These are phyloP conservation scores for Pseudomyrmex sp. DNA, from an alignment of 1,140 invertebrate genomes.

Conservation along the genomic window DNA sequence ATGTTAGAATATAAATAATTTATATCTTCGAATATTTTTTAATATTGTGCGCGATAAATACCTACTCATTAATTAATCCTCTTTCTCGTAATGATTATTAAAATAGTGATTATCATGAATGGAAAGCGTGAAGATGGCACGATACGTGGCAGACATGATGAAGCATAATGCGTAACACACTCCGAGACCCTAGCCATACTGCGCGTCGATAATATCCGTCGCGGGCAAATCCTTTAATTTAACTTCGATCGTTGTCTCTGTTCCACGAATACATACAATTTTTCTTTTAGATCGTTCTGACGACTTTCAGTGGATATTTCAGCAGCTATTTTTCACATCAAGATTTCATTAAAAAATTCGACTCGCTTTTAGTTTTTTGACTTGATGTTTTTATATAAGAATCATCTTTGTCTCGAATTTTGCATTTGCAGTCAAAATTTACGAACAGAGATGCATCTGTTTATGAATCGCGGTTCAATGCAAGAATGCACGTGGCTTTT, in stretches of 20 bases:
- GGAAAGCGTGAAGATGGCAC: slow-evolving; percentile 9
- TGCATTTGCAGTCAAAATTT: neutral
- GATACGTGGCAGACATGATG: slow-evolving; percentile 17
- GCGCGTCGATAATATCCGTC: slow-evolving; percentile 49
- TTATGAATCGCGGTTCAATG: neutral
- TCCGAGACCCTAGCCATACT: slow-evolving; percentile 11
- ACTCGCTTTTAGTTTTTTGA: neutral
- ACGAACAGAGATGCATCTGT: slow-evolving; percentile 1
- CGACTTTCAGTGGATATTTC: slow-evolving; percentile 27
- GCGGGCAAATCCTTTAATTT: slow-evolving; percentile 53
- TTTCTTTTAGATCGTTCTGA: neutral
- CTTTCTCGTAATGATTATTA: neutral
- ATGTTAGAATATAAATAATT: too few species aligned
- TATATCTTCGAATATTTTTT: too few species aligned
- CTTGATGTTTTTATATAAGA: neutral
- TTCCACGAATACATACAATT: neutral
- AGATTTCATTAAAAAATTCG: neutral
- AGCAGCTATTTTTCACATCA: neutral
- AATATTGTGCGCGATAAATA: too few species aligned
- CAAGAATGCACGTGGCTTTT: slow-evolving; percentile 40
- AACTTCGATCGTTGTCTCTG: slow-evolving; percentile 50
- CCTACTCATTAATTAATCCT: neutral
- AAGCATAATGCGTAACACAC: slow-evolving; percentile 24
- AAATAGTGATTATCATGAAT: slow-evolving; percentile 10
- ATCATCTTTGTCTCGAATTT: neutral